Base-by-base conservation (phyloP, 1,140 invertebrate genomes). In the Trichonephila clavipes region DNA sequence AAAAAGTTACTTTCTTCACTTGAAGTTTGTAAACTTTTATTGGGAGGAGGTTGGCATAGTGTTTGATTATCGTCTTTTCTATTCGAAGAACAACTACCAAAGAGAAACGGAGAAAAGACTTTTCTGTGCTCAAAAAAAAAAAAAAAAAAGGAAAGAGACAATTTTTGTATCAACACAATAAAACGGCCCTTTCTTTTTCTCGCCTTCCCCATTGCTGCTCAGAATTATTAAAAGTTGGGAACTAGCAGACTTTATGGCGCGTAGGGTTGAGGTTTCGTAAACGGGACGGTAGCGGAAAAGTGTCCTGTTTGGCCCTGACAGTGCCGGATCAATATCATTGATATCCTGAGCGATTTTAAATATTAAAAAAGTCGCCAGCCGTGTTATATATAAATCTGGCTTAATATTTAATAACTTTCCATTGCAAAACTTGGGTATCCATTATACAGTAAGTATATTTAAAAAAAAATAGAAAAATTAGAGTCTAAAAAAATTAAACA, bases 1-100 rank as follows among this genome's bases (percentile, higher is more conserved):
- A 77, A 77, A 28, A 77, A 77, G 18, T 34, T 12, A 16, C 28
- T 77, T 77, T 34, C 62, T 40, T 40, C 14, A 77, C 72, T 77
- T 77, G 6, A 24, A 77, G 72, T 77, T 77, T 77, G 72, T 77
- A 77, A 77, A 77, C 72, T 77, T 77, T 77, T 40, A 72, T 12
- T 34, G 72, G 34, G 21, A 77, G 28, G 28, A 12, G 72, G 28
- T 12, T 6, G 24, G 4, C 34, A 34, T 34, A 34, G 72, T 77
- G 28, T 77, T 34, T 40, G 72, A 77, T 77, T 77, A 77, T 7
- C 28, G 34, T 77, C 34, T 77, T 16, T 77, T 77, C 28, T 77
- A 34, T 77, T 77, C 72, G 28, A 34, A 18, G 34, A 77, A 51
- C 51, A 51, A 40, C 28, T 77, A 6, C 0, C 18, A 40, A 34